Evolutionary conservation across 1,140 invertebrate genomes (phyloP).

Genomic region (Bombus confusus): DNA sequence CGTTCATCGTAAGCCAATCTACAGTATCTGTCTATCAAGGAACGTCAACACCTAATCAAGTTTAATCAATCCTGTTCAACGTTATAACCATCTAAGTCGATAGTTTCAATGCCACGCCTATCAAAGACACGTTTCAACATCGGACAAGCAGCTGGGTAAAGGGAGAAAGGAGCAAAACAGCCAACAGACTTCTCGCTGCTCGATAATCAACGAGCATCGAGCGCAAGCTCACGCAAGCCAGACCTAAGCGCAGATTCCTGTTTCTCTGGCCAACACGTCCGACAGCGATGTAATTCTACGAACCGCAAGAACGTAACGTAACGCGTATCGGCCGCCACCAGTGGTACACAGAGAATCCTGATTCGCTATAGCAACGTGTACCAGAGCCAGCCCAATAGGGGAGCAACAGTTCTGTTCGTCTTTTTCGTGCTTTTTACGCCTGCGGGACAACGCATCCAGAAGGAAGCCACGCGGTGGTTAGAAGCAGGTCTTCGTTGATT

Average conservation of each 20-base stretch:
- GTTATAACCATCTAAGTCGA: slow-evolving; percentile 14
- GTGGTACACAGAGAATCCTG: slow-evolving; percentile 49
- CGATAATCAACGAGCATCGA: slow-evolving; percentile 58
- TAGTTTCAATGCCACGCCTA: slow-evolving; percentile 40
- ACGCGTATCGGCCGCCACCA: slow-evolving; percentile 57
- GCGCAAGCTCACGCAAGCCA: slow-evolving; percentile 28
- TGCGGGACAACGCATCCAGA: slow-evolving; percentile 13
- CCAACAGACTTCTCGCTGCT: slow-evolving; percentile 1
- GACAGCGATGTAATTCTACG: slow-evolving; percentile 61
- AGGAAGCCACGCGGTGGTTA: slow-evolving; percentile 38
- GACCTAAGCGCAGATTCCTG: slow-evolving; percentile 71
- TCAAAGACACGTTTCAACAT: slow-evolving; percentile 31
- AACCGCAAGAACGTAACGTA: slow-evolving; percentile 68
- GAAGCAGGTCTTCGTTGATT: slow-evolving; percentile 25
- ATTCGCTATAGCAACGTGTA: slow-evolving; percentile 37
- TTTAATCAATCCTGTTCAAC: slow-evolving; percentile 25
- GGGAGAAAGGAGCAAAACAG: slow-evolving; percentile 1
- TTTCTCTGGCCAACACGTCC: slow-evolving; percentile 58
- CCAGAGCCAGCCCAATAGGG: background rate
- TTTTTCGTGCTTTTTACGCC: slow-evolving; percentile 49
- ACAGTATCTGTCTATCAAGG: background rate
- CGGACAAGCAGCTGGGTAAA: background rate
- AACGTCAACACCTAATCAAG: slow-evolving; percentile 37
- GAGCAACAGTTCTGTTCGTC: background rate
- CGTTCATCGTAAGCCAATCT: background rate